Percentiles rank a stretch among this genome's conserved stretches.
Evolutionary conservation across 2,888 invertebrate species (phyloP).

Genomic region (Rhagonycha fulva): DNA sequence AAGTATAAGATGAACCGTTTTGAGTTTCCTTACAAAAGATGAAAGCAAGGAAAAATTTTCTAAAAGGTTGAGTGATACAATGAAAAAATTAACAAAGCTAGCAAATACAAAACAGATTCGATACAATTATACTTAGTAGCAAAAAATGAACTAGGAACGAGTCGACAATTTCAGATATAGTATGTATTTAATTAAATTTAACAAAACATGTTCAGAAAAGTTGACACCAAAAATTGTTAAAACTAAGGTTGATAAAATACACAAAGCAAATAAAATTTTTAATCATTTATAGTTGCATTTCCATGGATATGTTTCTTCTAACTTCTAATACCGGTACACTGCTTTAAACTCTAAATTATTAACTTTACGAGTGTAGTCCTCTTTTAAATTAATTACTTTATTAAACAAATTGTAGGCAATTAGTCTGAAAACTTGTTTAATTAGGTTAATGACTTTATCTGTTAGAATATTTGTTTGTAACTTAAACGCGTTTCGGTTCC

Average conservation of each 20-base stretch:
- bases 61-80: background rate
- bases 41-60: background rate
- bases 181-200: background rate
- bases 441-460: slow-evolving; percentile 26
- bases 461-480: slow-evolving; percentile 17
- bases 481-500: slow-evolving; percentile 10
- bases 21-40: background rate
- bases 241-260: slow-evolving; percentile 3
- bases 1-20: background rate
- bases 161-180: background rate
- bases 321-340: slow-evolving; percentile 1
- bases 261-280: background rate
- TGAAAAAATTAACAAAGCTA: background rate
- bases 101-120: background rate
- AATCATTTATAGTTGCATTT: background rate
- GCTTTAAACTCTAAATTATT: slow-evolving; percentile 19
- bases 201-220: background rate
- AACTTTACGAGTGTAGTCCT: slow-evolving; percentile 6
- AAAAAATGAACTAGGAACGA: background rate
- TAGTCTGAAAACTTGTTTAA: slow-evolving; percentile 19
- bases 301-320: background rate
- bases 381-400: slow-evolving; percentile 25
- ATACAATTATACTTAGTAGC: background rate
- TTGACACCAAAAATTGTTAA: background rate
- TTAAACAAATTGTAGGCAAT: slow-evolving; percentile 18